Evolutionary conservation across 1,140 invertebrate species (phyloP).

Genomic region (Pteromalus puparum): DNA sequence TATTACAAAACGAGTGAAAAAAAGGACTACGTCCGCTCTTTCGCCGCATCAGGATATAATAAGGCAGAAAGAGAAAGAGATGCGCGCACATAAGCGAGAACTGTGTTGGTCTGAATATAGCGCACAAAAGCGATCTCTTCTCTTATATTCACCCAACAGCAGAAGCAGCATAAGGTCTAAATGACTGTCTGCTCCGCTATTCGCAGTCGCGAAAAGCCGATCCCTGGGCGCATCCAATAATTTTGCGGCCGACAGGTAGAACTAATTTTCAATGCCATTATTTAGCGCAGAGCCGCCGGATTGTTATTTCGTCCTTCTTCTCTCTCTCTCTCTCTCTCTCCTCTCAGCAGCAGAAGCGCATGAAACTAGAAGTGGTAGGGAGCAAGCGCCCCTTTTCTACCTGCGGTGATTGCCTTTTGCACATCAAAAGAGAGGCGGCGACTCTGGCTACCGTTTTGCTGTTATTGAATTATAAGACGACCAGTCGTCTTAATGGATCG

Average conservation of each 20-base stretch:
- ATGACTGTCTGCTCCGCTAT: constrained; percentile 8
- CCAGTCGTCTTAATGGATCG: constrained; percentile 46
- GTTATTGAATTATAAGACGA: constrained; percentile 54
- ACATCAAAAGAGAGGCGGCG: constrained; percentile 52
- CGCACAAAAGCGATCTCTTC: background rate
- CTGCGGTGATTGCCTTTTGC: constrained; percentile 50
- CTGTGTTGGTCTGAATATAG: background rate
- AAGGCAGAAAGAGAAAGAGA: background rate
- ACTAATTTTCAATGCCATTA: constrained; percentile 55
- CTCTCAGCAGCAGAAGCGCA: background rate
- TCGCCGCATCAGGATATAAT: background rate
- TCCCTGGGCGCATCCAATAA: constrained; percentile 34
- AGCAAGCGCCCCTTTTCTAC: constrained; percentile 30
- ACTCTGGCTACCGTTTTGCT: constrained; percentile 52
- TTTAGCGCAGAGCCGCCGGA: constrained; percentile 49
- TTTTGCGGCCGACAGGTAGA: constrained; percentile 52
- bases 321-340: background rate
- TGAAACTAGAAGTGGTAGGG: constrained; percentile 27
- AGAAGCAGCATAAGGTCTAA: background rate
- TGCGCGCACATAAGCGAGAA: background rate
- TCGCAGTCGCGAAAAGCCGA: constrained; percentile 14
- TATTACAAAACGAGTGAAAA: background rate
- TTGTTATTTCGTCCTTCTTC: constrained; percentile 43
- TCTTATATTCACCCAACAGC: no score
- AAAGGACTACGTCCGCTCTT: no score